A percentile compares a stretch with the other conserved stretches of the same genome.
Evolutionary conservation across 2,113 vertebrate species (phyloP).

Genomic region (Ptilorrhoa leucosticta): DNA sequence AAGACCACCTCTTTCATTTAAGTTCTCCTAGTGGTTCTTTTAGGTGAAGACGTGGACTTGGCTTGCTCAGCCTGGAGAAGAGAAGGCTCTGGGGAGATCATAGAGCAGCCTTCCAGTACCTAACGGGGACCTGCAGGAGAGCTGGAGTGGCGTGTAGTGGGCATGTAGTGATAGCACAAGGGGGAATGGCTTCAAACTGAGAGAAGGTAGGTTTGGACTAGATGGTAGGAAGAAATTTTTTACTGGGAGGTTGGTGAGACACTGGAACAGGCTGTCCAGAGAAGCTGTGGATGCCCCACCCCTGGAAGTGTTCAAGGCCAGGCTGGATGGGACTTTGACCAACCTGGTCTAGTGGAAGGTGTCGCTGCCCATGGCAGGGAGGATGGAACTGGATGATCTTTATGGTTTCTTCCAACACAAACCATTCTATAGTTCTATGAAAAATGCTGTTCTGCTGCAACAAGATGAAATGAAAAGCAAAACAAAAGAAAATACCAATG

Average conservation of each 20-base stretch:
- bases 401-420: neutral
- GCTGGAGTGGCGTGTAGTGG: neutral
- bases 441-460: neutral
- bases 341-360: neutral
- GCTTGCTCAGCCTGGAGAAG: neutral
- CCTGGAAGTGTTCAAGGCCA: neutral
- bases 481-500: neutral
- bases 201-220: neutral
- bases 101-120: neutral
- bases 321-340: neutral
- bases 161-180: neutral
- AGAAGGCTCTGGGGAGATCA: neutral
- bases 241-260: neutral
- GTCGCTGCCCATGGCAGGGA: neutral
- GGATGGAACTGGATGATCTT: neutral
- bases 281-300: fast-evolving
- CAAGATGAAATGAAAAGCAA: neutral
- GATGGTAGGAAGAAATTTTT: neutral
- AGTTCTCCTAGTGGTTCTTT: neutral
- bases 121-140: neutral
- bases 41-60: neutral
- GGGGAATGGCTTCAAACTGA: neutral
- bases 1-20: neutral
- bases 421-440: neutral
- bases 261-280: neutral